Evolutionary conservation across 1,140 invertebrate genomes (phyloP).

Genomic region (Heliconius eleuchia): DNA sequence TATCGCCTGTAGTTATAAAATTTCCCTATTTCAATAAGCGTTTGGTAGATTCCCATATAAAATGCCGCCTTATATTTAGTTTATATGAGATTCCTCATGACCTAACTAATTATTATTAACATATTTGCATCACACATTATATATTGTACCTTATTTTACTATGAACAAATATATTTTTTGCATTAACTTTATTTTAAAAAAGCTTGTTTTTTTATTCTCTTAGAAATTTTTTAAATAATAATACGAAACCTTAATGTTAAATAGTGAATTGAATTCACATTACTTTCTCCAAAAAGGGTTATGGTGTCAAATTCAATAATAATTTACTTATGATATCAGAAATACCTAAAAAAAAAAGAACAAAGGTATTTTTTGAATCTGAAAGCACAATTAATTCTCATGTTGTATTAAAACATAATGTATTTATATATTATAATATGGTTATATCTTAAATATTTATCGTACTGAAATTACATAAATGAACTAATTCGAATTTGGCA

Average conservation of each 20-base stretch:
- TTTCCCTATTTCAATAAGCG: background rate
- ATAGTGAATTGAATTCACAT: constrained; percentile 12
- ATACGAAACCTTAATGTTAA: background rate
- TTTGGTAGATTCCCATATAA: background rate
- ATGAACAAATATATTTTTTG: background rate
- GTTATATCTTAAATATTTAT: background rate
- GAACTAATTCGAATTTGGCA: background rate
- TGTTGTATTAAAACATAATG: background rate
- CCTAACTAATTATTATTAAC: background rate
- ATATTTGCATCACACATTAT: background rate
- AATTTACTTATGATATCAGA: background rate
- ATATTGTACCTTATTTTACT: background rate
- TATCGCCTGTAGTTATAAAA: background rate
- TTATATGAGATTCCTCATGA: constrained; percentile 2
- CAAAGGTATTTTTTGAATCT: too few relatives aligned
- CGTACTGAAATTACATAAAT: background rate
- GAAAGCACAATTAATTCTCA: background rate
- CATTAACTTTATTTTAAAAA: background rate
- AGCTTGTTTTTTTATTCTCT: background rate
- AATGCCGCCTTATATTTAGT: background rate
- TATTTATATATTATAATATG: background rate
- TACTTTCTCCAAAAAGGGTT: constrained; percentile 3
- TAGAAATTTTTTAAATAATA: background rate
- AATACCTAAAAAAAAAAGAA: too few relatives aligned
- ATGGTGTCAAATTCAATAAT: background rate